Percentiles rank a stretch among this genome's conserved stretches.
These are phyloP conservation scores for Motacilla alba DNA, from an alignment of 2,113 vertebrate species.

Conservation along the genomic window DNA sequence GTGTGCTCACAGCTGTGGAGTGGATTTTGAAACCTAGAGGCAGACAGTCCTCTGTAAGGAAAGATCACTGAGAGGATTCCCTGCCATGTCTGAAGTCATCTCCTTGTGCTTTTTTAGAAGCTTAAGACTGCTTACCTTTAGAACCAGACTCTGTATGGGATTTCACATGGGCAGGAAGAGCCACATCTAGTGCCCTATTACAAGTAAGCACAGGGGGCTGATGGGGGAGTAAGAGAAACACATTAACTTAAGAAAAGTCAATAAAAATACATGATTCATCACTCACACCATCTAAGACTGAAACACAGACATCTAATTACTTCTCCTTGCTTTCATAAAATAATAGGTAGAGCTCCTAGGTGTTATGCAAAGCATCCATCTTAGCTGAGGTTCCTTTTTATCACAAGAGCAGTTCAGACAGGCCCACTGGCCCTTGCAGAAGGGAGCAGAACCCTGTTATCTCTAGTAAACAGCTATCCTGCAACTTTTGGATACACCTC, in stretches of 20 bases:
- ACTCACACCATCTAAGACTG: neutral
- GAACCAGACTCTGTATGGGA: neutral
- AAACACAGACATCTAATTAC: neutral
- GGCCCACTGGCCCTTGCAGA: neutral
- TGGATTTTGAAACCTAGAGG: neutral
- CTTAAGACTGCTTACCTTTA: neutral
- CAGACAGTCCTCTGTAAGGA: neutral
- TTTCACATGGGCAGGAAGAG: neutral
- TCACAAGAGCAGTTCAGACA: neutral
- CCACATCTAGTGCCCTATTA: neutral
- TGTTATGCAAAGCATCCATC: neutral
- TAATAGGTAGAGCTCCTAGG: neutral
- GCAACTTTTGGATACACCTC: neutral
- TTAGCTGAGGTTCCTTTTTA: neutral
- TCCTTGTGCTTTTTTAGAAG: neutral
- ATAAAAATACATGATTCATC: neutral
- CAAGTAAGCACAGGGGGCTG: neutral
- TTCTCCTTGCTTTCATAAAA: neutral
- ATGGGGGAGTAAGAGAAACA: neutral
- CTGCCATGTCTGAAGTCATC: neutral
- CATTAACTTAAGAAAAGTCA: neutral
- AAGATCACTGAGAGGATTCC: neutral
- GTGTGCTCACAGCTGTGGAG: neutral
- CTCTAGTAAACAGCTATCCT: conserved; percentile 45
- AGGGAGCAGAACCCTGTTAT: neutral